phyloP scores from a whole-genome alignment of 2,888 invertebrate species.

The Neoitamus cyanurus region DNA sequence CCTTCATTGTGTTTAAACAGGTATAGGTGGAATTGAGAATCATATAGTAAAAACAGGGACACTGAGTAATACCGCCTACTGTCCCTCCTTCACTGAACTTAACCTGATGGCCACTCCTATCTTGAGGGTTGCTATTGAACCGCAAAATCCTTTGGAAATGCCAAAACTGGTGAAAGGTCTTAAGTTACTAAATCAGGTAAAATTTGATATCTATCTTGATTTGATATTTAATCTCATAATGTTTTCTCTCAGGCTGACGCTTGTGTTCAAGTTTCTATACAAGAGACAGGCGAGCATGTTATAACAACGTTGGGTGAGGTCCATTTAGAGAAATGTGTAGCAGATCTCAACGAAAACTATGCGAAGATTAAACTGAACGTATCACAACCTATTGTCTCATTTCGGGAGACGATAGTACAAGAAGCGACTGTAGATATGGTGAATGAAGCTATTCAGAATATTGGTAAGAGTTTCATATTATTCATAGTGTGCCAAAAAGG shows the following conservation, averaged over 20 bases:
- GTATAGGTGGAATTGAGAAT: slow-evolving; percentile 87
- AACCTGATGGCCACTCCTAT: slow-evolving; percentile 85
- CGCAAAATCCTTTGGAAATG: slow-evolving; percentile 82
- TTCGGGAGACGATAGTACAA: slow-evolving; percentile 90
- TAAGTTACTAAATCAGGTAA: slow-evolving; percentile 87
- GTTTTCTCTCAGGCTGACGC: slow-evolving; percentile 74
- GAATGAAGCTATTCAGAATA: slow-evolving; percentile 82
- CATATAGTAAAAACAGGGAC: slow-evolving; percentile 91
- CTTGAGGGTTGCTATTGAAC: slow-evolving; percentile 92
- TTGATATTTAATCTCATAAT: not conserved
- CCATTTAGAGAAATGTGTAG: slow-evolving; percentile 94
- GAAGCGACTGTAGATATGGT: slow-evolving; percentile 86
- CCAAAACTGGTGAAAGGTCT: slow-evolving; percentile 79
- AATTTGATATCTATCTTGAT: not conserved
- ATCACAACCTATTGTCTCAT: slow-evolving; percentile 96
- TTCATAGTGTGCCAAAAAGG: too few species aligned
- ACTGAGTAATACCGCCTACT: slow-evolving; percentile 81
- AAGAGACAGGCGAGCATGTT: slow-evolving; percentile 95
- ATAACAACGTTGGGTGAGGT: slow-evolving; percentile 96
- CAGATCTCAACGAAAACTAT: slow-evolving; percentile 86
- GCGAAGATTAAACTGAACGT: slow-evolving; percentile 88
- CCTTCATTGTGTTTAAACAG: slow-evolving; percentile 63
- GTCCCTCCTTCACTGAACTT: slow-evolving; percentile 89
- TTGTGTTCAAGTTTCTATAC: slow-evolving; percentile 88
- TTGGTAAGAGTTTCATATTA: too few species aligned